Evolutionary conservation across 2,113 vertebrate genomes (phyloP).

Genomic region (Dipodomys stephensi): DNA sequence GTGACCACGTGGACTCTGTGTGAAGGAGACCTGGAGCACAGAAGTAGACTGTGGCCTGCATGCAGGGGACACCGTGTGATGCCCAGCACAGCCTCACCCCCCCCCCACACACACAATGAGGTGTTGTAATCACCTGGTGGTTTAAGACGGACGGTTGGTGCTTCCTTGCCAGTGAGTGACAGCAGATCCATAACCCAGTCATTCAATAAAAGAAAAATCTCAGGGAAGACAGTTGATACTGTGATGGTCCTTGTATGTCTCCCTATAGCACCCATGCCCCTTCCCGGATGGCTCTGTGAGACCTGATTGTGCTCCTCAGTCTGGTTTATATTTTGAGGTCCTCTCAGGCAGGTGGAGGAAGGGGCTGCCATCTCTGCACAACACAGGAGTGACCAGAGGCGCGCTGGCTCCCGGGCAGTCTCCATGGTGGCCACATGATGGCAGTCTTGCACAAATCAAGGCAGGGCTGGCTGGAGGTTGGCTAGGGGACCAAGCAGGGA

Average conservation of each 20-base stretch:
- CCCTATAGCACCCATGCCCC: too few species aligned
- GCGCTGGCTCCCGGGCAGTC: fast-evolving
- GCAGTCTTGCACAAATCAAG: slow-evolving; percentile 79
- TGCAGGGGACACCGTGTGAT: too few species aligned
- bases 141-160: neutral
- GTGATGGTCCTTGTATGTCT: neutral
- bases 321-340: fast-evolving
- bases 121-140: too few species aligned
- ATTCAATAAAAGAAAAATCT: slow-evolving; percentile 48
- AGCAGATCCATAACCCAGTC: neutral
- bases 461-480: neutral
- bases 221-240: neutral
- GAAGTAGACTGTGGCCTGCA: neutral
- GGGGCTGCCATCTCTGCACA: too few species aligned
- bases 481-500: neutral
- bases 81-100: too few species aligned
- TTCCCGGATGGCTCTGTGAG: neutral
- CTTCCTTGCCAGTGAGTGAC: slow-evolving; percentile 37
- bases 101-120: too few species aligned
- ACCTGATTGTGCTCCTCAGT: neutral
- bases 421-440: slow-evolving; percentile 81
- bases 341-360: neutral
- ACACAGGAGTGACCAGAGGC: too few species aligned
- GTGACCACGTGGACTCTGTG: neutral
- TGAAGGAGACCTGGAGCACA: slow-evolving; percentile 12